Base-by-base conservation (phyloP, 2,113 vertebrate genomes). In the Dolichotis patagonum region DNA sequence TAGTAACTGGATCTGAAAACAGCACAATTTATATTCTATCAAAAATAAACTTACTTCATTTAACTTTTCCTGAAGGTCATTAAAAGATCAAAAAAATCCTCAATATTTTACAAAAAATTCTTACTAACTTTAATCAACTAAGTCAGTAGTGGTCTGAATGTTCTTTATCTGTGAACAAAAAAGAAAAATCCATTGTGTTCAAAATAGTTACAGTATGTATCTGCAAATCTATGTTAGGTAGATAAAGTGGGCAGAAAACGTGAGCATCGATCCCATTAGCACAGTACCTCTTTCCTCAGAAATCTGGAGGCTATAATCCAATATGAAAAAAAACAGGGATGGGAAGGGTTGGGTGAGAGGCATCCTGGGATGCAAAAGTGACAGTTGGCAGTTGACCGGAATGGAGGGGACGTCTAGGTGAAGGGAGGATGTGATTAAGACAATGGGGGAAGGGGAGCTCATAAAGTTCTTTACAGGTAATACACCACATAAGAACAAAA, bases 371-470 rank as follows among this genome's bases (percentile, higher is more conserved):
- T 62, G 54, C 5, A 16, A 92, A 92, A 63, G 10, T 78, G 85
- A 81, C 93, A 91, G 91, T 86, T 90, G 95, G 83, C 91, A 92
- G 91, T 84, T 91, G 94, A 83, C 41, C 22, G 1, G 82, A 96
- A 80, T 54, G 32, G 28, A 78, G 41, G 22, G 16, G 17, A 22
- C n/a, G 35, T 1, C n/a, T 30, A 54, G 20, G 28, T 69, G 10
- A 43, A 63, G 26, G 32, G 54, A 89, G 60, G 38, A 71, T 13
- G 60, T 77, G 43, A 78, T 43, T 67, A 22, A 88, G 30, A 65
- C n/a, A 11, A 93, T n/a, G 88, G 30, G 38, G 58, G 2, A n/a
- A 49, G 38, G 32, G 13, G 32, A n/a, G 7, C 78, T 88, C 56
- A 62, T 60, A 54, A 63, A 95, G 43, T n/a, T 82, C 49, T 52